Evolutionary conservation across 2,113 vertebrate species (phyloP).

Genomic region (Sinocyclocheilus anshuiensis): DNA sequence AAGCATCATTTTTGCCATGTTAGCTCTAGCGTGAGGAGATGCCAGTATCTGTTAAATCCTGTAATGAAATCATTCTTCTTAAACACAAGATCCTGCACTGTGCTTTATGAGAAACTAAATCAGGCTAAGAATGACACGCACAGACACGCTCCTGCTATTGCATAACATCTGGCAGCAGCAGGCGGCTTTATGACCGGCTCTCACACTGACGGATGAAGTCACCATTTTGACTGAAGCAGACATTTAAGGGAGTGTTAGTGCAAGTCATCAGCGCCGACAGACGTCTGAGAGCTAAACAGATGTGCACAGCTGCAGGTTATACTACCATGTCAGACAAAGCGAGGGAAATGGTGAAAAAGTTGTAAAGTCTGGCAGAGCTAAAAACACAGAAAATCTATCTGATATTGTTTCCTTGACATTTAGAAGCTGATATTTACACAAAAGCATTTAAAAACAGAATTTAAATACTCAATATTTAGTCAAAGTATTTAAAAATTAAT

Average conservation of each 20-base stretch:
- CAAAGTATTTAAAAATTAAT: neutral
- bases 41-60: slow-evolving; percentile 32
- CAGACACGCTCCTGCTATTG: slow-evolving; percentile 63
- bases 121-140: slow-evolving; percentile 60
- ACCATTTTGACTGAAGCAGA: slow-evolving; percentile 14
- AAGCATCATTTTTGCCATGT: neutral
- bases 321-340: neutral
- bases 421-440: too few species aligned
- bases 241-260: neutral
- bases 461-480: too few species aligned
- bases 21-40: neutral
- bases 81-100: slow-evolving; percentile 41
- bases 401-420: too few species aligned
- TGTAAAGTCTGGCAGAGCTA: neutral
- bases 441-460: too few species aligned
- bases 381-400: neutral
- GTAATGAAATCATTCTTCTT: slow-evolving; percentile 56
- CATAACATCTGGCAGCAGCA: slow-evolving; percentile 35
- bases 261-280: slow-evolving; percentile 15
- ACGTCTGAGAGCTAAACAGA: slow-evolving; percentile 6
- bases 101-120: slow-evolving; percentile 23
- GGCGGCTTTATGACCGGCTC: neutral
- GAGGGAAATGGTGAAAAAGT: neutral
- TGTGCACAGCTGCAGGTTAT: neutral
- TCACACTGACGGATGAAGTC: slow-evolving; percentile 23